Evolutionary conservation across 2,113 vertebrate species (phyloP).

Genomic region (Macroglossus sobrinus): DNA sequence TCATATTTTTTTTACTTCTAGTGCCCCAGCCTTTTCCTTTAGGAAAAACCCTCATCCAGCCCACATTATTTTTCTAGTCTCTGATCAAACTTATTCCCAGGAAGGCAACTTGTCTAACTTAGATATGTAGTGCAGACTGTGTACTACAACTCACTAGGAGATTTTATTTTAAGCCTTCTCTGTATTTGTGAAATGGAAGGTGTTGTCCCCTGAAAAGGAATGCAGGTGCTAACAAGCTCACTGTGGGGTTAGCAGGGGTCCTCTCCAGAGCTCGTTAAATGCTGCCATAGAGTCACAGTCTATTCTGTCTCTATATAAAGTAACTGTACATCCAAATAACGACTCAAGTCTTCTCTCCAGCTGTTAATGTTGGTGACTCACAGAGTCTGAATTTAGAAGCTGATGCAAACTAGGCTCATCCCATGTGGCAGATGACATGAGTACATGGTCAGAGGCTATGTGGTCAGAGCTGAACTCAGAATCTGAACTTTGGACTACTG

Average conservation of each 20-base stretch:
- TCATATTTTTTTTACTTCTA: not conserved
- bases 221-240: not conserved
- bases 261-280: constrained; percentile 43
- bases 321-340: constrained; percentile 57
- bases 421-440: not conserved
- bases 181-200: constrained; percentile 44
- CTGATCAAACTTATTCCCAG: constrained; percentile 27
- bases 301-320: constrained; percentile 50
- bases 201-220: constrained; percentile 7
- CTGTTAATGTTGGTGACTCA: constrained; percentile 46
- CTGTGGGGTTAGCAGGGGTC: not conserved
- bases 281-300: not conserved
- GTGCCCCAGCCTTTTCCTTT: not conserved
- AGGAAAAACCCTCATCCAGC: not conserved
- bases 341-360: constrained; percentile 52
- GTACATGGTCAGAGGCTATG: not conserved
- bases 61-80: constrained; percentile 9
- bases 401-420: not conserved
- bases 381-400: constrained; percentile 62
- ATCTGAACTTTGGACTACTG: not conserved
- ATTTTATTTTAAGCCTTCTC: constrained; percentile 52
- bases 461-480: not conserved
- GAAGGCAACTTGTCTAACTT: constrained; percentile 32
- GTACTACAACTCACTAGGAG: constrained; percentile 17
- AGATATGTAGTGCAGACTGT: constrained; percentile 18